These are phyloP conservation scores for Callaeas wilsoni DNA, from an alignment of 2,113 vertebrate genomes.

Conservation along the genomic window DNA sequence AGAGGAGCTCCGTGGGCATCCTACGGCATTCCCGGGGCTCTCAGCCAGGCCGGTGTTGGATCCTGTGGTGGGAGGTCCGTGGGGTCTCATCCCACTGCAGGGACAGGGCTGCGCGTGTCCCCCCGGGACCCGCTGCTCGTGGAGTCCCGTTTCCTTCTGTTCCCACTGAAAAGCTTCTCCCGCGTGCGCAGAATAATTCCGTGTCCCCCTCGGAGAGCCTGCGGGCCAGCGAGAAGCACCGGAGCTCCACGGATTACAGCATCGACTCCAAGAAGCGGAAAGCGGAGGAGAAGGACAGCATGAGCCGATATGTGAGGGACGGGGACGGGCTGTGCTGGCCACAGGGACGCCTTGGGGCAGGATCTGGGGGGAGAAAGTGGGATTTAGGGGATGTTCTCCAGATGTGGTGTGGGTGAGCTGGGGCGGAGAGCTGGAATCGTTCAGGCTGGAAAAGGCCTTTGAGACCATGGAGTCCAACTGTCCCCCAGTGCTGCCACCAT, in stretches of 20 bases:
- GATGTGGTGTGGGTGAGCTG: fast-evolving
- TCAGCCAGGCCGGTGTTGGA: no score
- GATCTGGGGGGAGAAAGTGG: fast-evolving
- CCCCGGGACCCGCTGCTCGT: fast-evolving
- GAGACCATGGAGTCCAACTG: fast-evolving
- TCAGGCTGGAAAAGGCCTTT: background rate
- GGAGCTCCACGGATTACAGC: conserved; percentile 86
- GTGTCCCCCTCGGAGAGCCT: conserved; percentile 94
- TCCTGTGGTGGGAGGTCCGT: fast-evolving
- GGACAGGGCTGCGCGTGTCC: no score
- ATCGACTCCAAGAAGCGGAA: conserved; percentile 93
- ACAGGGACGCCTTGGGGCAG: fast-evolving
- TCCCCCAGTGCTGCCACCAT: background rate
- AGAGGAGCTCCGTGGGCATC: fast-evolving
- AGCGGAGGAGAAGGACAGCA: conserved; percentile 92
- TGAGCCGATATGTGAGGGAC: conserved; percentile 89
- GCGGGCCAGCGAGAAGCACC: conserved; percentile 89
- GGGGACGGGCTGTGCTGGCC: background rate
- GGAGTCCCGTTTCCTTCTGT: fast-evolving
- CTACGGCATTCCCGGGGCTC: background rate
- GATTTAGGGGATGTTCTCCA: fast-evolving
- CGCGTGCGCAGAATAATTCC: conserved; percentile 83
- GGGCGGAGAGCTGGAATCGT: fast-evolving
- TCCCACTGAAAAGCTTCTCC: fast-evolving
- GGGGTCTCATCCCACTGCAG: background rate